Percentiles rank a stretch among this genome's conserved stretches.
Conservation (phyloP, 2,797 vertebrate species). For the Ctenopoma multispine region DNA sequence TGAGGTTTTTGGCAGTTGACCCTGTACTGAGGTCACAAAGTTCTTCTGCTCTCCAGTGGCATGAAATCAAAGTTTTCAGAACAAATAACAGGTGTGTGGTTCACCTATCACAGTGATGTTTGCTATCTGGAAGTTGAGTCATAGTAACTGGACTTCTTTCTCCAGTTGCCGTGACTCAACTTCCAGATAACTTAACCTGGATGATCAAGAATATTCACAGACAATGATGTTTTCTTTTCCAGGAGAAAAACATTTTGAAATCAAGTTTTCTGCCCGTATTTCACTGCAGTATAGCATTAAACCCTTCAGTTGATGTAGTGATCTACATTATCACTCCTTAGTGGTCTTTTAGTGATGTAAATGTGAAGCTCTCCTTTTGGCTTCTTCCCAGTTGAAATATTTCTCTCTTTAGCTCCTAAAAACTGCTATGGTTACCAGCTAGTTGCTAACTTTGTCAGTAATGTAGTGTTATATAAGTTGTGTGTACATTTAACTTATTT, state of each 20-base stretch:
- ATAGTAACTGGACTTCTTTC: too few species aligned
- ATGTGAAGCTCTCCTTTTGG: background rate
- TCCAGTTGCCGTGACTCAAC: too few species aligned
- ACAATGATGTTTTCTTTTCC: slow-evolving; percentile 5
- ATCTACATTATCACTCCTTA: background rate
- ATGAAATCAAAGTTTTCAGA: slow-evolving; percentile 24
- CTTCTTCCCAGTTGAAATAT: background rate
- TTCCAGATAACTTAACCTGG: too few species aligned
- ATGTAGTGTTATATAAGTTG: too few species aligned
- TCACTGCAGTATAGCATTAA: background rate
- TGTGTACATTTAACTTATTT: too few species aligned
- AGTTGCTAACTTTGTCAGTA: too few species aligned
- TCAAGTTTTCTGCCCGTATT: background rate
- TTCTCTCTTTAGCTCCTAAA: background rate
- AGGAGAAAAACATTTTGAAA: background rate
- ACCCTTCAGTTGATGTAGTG: too few species aligned
- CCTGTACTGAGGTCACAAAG: slow-evolving; percentile 30
- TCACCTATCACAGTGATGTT: slow-evolving; percentile 5
- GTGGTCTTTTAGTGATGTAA: background rate
- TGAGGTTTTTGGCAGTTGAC: slow-evolving; percentile 32
- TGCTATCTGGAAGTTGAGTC: background rate
- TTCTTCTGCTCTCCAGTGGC: slow-evolving; percentile 49
- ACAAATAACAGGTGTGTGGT: slow-evolving; percentile 33
- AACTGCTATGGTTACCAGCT: too few species aligned
- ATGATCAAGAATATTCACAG: too few species aligned